Conservation (phyloP, 2,113 vertebrate genomes). For the Taurulus bubalis region DNA sequence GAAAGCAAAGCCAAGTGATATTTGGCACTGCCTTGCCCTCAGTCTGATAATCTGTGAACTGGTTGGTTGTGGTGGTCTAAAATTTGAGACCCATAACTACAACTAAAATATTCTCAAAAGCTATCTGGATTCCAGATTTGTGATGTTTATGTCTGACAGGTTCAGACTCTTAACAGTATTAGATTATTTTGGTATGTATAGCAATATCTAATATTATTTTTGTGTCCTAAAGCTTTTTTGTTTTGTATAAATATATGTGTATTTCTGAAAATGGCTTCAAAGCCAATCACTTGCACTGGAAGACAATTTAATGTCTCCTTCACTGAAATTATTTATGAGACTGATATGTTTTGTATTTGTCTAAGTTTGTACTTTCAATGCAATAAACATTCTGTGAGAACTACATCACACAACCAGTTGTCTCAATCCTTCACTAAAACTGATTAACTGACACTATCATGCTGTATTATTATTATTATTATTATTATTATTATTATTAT, state of each 20-base stretch:
- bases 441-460: background rate
- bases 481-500: background rate
- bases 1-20: conserved; percentile 27
- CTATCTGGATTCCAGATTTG: conserved; percentile 38
- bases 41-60: conserved; percentile 63
- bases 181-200: conserved; percentile 74
- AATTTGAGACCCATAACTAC: conserved; percentile 28
- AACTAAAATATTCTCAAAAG: conserved; percentile 40
- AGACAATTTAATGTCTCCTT: conserved; percentile 72
- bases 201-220: conserved; percentile 69
- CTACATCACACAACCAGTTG: background rate
- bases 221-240: conserved; percentile 61
- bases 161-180: conserved; percentile 77
- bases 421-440: conserved; percentile 12
- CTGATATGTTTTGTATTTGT: conserved; percentile 57
- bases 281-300: conserved; percentile 80
- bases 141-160: conserved; percentile 76
- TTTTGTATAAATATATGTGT: conserved; percentile 68
- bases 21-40: conserved; percentile 21
- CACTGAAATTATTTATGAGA: conserved; percentile 78
- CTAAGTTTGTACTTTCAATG: conserved; percentile 55
- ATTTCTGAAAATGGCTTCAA: conserved; percentile 63
- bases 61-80: conserved; percentile 23
- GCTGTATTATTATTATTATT: background rate
- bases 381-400: conserved; percentile 73